These are phyloP conservation scores for Alcedo atthis DNA, from an alignment of 2,797 vertebrate species.

Conservation along the genomic window DNA sequence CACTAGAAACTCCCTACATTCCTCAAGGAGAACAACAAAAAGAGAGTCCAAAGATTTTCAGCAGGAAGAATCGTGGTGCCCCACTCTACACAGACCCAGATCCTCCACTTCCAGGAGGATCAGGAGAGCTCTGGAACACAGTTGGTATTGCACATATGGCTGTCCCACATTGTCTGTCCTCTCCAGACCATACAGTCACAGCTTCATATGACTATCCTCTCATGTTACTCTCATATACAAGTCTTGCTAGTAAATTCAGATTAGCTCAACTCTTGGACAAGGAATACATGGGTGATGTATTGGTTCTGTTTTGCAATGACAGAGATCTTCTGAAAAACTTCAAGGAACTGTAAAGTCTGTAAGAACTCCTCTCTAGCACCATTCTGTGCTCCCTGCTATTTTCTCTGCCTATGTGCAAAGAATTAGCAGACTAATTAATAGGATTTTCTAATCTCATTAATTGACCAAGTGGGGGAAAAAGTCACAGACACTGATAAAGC, in stretches of 20 bases:
- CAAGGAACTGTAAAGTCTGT: neutral
- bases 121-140: neutral
- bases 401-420: neutral
- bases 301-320: neutral
- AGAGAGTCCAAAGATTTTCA: neutral
- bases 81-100: neutral
- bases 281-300: neutral
- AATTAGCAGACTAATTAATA: neutral
- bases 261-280: neutral
- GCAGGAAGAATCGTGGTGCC: neutral
- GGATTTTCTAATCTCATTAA: neutral
- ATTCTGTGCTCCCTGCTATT: neutral
- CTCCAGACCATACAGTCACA: neutral
- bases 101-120: neutral
- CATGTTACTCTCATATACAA: neutral
- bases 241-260: neutral
- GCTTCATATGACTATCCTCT: neutral
- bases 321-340: neutral
- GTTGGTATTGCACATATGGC: rapidly evolving
- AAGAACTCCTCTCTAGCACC: neutral
- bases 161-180: rapidly evolving
- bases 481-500: neutral
- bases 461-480: rapidly evolving
- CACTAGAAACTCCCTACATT: neutral
- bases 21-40: neutral